phyloP scores from a whole-genome alignment of 2,113 vertebrate genomes.

The Jaculus jaculus region DNA sequence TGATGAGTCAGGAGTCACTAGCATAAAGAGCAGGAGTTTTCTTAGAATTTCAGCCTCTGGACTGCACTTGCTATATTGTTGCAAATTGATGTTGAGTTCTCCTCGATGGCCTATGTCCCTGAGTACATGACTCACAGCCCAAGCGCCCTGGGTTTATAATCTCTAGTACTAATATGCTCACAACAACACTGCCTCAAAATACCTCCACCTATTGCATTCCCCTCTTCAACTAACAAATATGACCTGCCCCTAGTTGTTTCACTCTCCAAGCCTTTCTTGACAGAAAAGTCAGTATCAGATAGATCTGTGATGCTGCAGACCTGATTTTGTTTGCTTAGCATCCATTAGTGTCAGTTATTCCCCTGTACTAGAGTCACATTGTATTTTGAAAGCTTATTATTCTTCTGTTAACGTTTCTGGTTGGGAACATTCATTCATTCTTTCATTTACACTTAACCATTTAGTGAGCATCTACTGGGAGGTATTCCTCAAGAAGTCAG shows the following conservation, averaged over 20 bases:
- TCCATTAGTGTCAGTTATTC: neutral
- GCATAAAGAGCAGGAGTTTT: too few species aligned
- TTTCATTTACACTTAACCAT: neutral
- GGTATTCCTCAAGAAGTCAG: neutral
- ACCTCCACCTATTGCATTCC: neutral
- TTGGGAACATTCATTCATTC: neutral
- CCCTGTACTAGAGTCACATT: neutral
- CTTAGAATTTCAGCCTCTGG: too few species aligned
- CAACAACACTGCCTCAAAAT: too few species aligned
- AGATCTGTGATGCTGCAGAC: neutral
- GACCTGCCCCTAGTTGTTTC: too few species aligned
- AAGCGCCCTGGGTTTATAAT: too few species aligned
- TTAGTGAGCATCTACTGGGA: neutral
- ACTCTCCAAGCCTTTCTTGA: neutral
- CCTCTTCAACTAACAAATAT: neutral
- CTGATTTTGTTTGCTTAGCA: neutral
- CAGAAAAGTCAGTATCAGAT: neutral
- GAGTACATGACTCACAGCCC: too few species aligned
- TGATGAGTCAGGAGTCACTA: too few species aligned
- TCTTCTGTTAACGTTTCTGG: neutral
- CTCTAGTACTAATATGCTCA: too few species aligned
- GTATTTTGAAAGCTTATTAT: neutral
- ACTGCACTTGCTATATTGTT: too few species aligned
- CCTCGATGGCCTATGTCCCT: too few species aligned
- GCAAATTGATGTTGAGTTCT: too few species aligned